Base-by-base conservation (phyloP, 2,113 vertebrate species). In the Xenopus borealis region DNA sequence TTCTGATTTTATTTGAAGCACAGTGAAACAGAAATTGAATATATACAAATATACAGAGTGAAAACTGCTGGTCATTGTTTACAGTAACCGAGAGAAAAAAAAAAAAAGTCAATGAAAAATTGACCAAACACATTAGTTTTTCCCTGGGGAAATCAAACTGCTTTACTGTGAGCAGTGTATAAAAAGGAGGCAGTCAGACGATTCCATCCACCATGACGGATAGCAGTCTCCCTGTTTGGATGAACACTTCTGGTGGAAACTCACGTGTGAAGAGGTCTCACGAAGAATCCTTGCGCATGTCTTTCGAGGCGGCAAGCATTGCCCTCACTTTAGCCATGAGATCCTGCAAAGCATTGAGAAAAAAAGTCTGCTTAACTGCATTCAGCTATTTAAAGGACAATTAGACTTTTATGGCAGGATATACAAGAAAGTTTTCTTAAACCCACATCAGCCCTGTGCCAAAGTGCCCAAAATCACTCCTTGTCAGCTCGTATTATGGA, bases 301-400 rank as follows among this genome's bases (percentile, higher is more conserved):
- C 94, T 88, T 98, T 99, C 78, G 96, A 98, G 79, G 95, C 92
- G 66, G 96, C 96, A 64, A 99, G 93, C 97, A 99, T 99, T 47
- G 97, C 97, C 84, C 96, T 91, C 78, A 99, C 97, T 94, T 98
- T 98, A 88, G 94, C 96, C 97, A 98, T 98, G 80, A 99, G 93
- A 85, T 98, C 97, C 97, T 99, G 85, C 1, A 71, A 45, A 17
- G 23, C 7, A 55, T 9, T 50, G 14, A 50, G 72, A 82, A 6
- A 59, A 52, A n/a, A 50, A 1, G 57, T 27, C 23, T 27, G 23
- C 23, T 27, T 18, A 40, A 40, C 6, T 40, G 33, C 33, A 40
- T 40, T 2, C 5, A 40, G 33, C 5, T 40, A 3, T 40, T 40
- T 40, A 40, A 27, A 27, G 3, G 23, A 27, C 23, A 27, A 27